Conservation (phyloP, 2,888 invertebrate species). For the Choreutis nemorana region DNA sequence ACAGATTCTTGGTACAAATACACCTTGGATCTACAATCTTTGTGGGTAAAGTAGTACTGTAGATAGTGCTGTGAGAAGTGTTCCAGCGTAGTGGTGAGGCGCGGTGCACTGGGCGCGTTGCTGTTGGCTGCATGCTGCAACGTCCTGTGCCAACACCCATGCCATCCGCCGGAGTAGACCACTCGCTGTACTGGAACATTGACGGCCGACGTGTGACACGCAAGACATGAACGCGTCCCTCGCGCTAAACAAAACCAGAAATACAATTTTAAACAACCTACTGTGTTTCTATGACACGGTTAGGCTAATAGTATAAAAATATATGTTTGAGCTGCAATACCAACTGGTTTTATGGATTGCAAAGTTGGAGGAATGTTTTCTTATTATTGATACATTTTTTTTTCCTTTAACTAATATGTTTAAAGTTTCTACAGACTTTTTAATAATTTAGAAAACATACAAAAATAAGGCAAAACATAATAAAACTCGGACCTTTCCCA, state of each 20-base stretch:
- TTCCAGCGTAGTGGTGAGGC: constrained; percentile 20
- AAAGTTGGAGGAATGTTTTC: no score
- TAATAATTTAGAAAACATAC: no score
- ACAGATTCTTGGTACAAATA: constrained; percentile 1
- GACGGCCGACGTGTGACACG: constrained; percentile 35
- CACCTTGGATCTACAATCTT: constrained; percentile 17
- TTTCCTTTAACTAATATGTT: no score
- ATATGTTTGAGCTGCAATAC: no score
- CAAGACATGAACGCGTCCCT: constrained; percentile 46
- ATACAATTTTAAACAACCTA: no score
- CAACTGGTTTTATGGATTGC: no score
- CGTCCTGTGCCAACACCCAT: constrained; percentile 51
- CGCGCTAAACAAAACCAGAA: constrained; percentile 24
- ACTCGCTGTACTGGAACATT: constrained; percentile 34
- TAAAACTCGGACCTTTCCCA: no score
- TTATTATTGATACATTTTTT: no score
- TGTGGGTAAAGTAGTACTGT: constrained; percentile 33
- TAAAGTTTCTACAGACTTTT: no score
- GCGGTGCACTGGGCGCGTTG: constrained; percentile 38
- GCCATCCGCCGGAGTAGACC: constrained; percentile 44
- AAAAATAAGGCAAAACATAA: no score
- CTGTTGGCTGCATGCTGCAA: constrained; percentile 42
- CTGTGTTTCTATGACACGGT: no score
- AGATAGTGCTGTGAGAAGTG: constrained; percentile 32
- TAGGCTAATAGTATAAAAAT: no score